Conservation (phyloP, 2,113 vertebrate species). For the Spermophilus dauricus region DNA sequence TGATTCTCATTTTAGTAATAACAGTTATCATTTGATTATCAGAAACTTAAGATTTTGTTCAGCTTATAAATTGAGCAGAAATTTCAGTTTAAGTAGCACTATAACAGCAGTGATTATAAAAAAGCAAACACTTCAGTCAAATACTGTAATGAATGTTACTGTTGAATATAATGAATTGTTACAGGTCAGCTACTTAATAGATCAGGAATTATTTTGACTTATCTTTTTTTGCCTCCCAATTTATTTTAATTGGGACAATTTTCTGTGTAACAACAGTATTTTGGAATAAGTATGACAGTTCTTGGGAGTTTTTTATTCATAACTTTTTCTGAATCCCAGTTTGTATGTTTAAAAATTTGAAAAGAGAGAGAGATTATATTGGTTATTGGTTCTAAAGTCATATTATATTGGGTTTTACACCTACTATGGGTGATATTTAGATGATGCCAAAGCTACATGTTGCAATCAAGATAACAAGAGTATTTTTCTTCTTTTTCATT, state of each 20-base stretch:
- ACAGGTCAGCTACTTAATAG: neutral
- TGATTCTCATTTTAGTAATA: conserved; percentile 40
- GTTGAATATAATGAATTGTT: neutral
- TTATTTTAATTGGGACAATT: conserved; percentile 40
- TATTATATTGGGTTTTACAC: conserved; percentile 74
- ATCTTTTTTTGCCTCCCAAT: neutral
- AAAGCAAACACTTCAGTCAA: neutral
- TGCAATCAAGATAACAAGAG: conserved; percentile 80
- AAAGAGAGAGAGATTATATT: conserved; percentile 53
- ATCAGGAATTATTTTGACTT: conserved; percentile 22
- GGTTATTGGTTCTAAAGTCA: conserved; percentile 65
- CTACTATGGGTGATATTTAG: conserved; percentile 79
- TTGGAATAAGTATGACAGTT: neutral
- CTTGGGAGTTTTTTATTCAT: conserved; percentile 49
- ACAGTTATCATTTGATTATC: neutral
- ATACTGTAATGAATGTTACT: neutral
- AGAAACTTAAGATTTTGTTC: conserved; percentile 38
- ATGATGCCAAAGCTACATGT: conserved; percentile 81
- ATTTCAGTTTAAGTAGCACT: conserved; percentile 31
- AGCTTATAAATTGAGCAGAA: neutral
- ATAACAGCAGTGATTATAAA: conserved; percentile 1
- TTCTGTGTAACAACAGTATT: neutral
- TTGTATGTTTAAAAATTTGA: conserved; percentile 50
- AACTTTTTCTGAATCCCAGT: conserved; percentile 11
- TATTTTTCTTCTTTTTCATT: conserved; percentile 77